Percentiles rank a stretch among this genome's conserved stretches.
These are phyloP conservation scores for Eolophus roseicapilla DNA, from an alignment of 2,113 vertebrate genomes.

Conservation along the genomic window DNA sequence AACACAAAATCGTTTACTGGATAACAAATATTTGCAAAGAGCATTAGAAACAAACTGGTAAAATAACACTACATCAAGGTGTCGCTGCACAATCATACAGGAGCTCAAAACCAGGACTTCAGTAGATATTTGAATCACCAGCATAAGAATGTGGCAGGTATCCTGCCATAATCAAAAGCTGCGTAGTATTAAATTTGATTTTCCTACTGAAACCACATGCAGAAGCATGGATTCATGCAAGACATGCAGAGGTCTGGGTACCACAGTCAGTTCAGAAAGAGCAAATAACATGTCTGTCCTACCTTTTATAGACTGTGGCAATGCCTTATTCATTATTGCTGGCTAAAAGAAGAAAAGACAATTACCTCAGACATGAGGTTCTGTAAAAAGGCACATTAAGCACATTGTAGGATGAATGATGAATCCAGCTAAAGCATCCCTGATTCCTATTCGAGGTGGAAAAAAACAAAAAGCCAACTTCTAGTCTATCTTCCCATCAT, in stretches of 20 bases:
- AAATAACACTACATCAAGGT: not conserved
- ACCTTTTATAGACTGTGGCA: not conserved
- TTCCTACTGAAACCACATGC: not conserved
- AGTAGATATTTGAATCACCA: not conserved
- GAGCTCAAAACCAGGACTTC: not conserved
- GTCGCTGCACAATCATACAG: not conserved
- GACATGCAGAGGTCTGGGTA: not conserved
- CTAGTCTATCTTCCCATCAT: not conserved
- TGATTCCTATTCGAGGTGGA: not conserved
- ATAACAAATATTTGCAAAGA: not conserved
- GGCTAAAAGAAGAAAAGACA: not conserved
- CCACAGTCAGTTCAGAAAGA: not conserved
- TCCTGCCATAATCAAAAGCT: not conserved
- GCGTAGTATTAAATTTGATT: not conserved
- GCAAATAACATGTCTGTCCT: not conserved
- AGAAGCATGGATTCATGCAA: not conserved
- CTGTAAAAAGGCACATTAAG: not conserved
- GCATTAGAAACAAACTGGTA: not conserved
- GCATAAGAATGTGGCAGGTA: not conserved
- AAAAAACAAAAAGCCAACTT: not conserved
- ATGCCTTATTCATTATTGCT: not conserved
- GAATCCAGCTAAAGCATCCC: not conserved
- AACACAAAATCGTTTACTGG: not conserved
- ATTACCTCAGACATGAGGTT: not conserved
- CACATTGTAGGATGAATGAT: not conserved